Evolutionary conservation across 2,888 invertebrate genomes (phyloP).

Genomic region (Hydraecia micacea): DNA sequence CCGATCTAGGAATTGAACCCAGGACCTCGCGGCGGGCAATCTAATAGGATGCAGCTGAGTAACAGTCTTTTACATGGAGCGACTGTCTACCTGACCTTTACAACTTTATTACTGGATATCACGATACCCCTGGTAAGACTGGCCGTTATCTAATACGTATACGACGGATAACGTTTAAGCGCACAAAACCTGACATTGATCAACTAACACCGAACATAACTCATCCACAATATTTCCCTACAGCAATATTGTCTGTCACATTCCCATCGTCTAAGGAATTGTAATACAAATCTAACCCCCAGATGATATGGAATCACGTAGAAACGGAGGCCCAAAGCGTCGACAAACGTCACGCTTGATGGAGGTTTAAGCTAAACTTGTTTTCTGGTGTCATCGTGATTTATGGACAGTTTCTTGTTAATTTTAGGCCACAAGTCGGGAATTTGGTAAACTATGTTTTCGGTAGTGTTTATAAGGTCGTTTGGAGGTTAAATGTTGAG

Average conservation of each 20-base stretch:
- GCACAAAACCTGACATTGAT: background rate
- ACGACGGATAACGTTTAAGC: background rate
- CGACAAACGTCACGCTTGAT: conserved; percentile 52
- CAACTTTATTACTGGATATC: background rate
- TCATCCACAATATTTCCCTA: conserved; percentile 11
- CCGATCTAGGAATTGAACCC: too few species aligned
- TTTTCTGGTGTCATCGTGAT: conserved; percentile 50
- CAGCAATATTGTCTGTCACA: conserved; percentile 28
- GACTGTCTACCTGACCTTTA: background rate
- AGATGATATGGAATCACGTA: conserved; percentile 49
- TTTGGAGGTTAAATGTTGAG: background rate
- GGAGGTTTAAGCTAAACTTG: conserved; percentile 57
- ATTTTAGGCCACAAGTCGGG: conserved; percentile 19
- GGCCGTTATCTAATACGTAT: background rate
- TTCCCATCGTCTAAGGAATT: conserved; percentile 27
- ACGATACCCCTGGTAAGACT: background rate
- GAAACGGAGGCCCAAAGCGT: conserved; percentile 10
- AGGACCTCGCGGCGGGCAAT: background rate
- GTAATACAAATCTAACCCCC: conserved; percentile 46
- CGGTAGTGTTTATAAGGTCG: conserved; percentile 22
- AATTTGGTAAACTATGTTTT: conserved; percentile 16
- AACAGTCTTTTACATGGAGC: too few species aligned
- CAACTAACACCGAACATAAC: background rate
- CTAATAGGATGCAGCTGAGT: background rate
- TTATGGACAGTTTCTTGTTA: conserved; percentile 41